Base-by-base conservation (phyloP, 2,888 invertebrate genomes). In the Hirtodrosophila alboralis region DNA sequence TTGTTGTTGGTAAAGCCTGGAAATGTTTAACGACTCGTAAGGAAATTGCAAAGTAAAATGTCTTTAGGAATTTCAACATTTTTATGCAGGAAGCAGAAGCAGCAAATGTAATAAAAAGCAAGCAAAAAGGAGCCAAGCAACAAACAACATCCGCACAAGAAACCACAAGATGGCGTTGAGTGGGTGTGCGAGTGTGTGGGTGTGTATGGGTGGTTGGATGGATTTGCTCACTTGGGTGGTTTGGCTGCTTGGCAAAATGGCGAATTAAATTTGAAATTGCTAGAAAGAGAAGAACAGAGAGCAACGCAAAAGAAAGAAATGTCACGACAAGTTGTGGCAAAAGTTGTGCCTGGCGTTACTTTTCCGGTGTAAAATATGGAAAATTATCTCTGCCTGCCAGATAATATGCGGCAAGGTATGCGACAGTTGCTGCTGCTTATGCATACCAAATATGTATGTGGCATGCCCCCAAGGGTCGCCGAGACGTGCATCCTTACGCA, bases 21-120 rank as follows among this genome's bases (percentile, higher is more conserved):
- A 87, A 88, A 87, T 88, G 87, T 87, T 89, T 88, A 88, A 88
- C 87, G 87, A 87, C 87, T 87, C 87, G 88, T 85, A 78, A 88
- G 87, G 85, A 89, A 89, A 87, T 86, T 84, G 86, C 86, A 76
- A 81, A 84, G 84, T 84, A 78, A 76, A 86, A 86, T 87, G 80
- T 84, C 84, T 80, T 75, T 73, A 76, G 84, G 85, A 86, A 86
- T 76, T 70, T 76, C 67, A 62, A 76, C 78, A 80, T 83, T 79
- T 79, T 83, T 75, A 69, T 63, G 74, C 74, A 65, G 74, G 66
- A 74, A 74, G 72, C 59, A 40, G 65, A 49, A 74, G 28, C 48
- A 58, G 63, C 67, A 65, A 68, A 67, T 71, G 74, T 74, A 75
- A 84, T 78, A 75, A 81, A 78, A 77, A 72, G 63, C 74, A 63